phyloP scores from a whole-genome alignment of 2,797 vertebrate species.

The Sebastes matsubarae region DNA sequence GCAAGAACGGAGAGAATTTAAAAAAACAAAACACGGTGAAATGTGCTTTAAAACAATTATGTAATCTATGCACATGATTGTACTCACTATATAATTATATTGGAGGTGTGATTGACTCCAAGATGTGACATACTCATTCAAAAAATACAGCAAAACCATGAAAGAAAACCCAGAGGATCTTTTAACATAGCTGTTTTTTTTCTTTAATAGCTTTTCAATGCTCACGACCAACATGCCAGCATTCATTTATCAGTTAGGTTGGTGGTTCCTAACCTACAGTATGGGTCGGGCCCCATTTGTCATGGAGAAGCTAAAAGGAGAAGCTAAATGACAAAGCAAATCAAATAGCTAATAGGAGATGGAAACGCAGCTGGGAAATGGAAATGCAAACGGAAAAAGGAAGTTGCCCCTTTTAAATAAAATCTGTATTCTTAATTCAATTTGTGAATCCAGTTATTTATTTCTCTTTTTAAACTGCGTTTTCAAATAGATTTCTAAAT shows the following conservation, averaged over 20 bases:
- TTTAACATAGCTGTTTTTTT: not conserved
- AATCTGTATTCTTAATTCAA: too few species aligned
- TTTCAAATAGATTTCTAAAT: too few species aligned
- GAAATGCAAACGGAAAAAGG: too few species aligned
- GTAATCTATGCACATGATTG: not conserved
- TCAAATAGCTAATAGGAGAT: too few species aligned
- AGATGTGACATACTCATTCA: not conserved
- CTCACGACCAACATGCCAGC: not conserved
- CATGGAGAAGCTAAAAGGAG: too few species aligned
- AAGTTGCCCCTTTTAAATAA: too few species aligned
- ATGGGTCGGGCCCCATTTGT: not conserved
- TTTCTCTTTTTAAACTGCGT: too few species aligned
- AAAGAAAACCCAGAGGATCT: not conserved
- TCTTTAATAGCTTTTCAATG: not conserved
- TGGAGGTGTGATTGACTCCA: not conserved
- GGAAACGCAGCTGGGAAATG: too few species aligned
- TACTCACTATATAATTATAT: not conserved
- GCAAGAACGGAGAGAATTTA: conserved; percentile 6
- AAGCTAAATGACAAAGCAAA: too few species aligned
- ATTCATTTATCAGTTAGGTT: not conserved
- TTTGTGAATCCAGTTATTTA: too few species aligned
- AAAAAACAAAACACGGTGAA: not conserved
- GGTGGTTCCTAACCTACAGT: not conserved
- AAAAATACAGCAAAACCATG: not conserved
- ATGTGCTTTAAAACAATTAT: not conserved